A percentile compares a stretch with the other conserved stretches of the same genome.
Conservation (phyloP, 2,797 vertebrate genomes). For the Enteromius afrohamiltoni region DNA sequence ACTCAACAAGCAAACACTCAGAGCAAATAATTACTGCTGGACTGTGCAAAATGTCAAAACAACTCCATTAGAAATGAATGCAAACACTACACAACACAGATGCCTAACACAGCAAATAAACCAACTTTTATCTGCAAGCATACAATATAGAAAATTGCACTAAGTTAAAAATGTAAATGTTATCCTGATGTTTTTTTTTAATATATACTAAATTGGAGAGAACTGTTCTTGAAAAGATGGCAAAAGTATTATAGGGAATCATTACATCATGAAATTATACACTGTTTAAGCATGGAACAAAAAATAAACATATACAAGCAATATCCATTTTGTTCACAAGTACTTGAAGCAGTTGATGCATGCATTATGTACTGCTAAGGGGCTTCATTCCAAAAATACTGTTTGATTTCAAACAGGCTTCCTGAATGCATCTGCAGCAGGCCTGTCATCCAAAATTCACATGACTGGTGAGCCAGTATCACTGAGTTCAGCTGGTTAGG, state of each 20-base stretch:
- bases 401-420: not conserved
- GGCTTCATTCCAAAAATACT: not conserved
- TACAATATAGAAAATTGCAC: not conserved
- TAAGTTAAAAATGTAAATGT: not conserved
- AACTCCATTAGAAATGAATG: not conserved
- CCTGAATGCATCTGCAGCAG: not conserved
- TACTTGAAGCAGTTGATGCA: not conserved
- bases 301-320: not conserved
- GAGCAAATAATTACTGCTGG: conserved; percentile 34
- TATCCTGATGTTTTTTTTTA: not conserved
- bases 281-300: not conserved
- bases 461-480: not conserved
- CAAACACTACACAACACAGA: not conserved
- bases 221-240: not conserved
- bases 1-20: conserved; percentile 12
- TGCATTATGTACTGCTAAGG: not conserved
- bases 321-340: not conserved
- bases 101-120: not conserved
- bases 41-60: conserved; percentile 23
- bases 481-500: not conserved
- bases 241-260: not conserved
- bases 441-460: not conserved
- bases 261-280: no score
- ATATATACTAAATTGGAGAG: no score
- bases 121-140: not conserved